Conservation (phyloP, 2,113 vertebrate genomes). For the Phalacrocorax brasilianus region DNA sequence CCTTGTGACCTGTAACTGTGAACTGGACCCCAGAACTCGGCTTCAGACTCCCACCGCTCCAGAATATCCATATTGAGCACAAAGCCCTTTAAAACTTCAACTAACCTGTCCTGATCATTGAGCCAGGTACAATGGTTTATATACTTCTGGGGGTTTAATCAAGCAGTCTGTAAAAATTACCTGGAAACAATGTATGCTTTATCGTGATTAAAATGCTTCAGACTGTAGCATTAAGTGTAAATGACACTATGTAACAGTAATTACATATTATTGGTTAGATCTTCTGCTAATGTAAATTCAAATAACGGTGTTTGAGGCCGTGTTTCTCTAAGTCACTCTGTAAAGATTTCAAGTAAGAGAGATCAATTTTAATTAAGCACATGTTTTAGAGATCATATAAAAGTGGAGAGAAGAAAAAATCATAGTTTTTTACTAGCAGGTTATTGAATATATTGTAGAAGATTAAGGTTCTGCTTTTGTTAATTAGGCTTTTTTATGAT, state of each 20-base stretch:
- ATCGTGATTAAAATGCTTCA: not conserved
- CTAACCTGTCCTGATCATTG: accelerated
- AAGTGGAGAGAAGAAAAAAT: conserved; percentile 38
- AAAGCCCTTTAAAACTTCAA: not conserved
- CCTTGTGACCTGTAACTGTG: not conserved
- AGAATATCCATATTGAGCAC: not conserved
- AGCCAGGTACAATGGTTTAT: not conserved
- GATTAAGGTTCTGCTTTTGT: conserved; percentile 42
- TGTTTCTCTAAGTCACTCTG: conserved; percentile 44
- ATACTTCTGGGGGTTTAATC: not conserved
- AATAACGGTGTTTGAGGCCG: conserved; percentile 24
- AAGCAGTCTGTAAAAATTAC: not conserved
- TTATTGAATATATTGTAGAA: conserved; percentile 64
- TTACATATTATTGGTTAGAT: conserved; percentile 19
- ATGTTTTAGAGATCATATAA: conserved; percentile 61
- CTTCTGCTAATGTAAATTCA: conserved; percentile 37
- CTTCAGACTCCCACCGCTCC: not conserved
- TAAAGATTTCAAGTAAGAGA: conserved; percentile 68
- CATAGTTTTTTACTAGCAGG: conserved; percentile 27
- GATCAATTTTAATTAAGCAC: conserved; percentile 73
- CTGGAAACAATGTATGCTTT: not conserved
- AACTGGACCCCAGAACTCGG: not conserved
- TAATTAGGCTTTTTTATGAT: conserved; percentile 59
- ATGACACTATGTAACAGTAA: not conserved
- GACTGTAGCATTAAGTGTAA: not conserved